Percentiles rank a stretch among this genome's conserved stretches.
These are phyloP conservation scores for Patagioenas fasciata DNA, from an alignment of 2,113 vertebrate genomes.

Conservation along the genomic window DNA sequence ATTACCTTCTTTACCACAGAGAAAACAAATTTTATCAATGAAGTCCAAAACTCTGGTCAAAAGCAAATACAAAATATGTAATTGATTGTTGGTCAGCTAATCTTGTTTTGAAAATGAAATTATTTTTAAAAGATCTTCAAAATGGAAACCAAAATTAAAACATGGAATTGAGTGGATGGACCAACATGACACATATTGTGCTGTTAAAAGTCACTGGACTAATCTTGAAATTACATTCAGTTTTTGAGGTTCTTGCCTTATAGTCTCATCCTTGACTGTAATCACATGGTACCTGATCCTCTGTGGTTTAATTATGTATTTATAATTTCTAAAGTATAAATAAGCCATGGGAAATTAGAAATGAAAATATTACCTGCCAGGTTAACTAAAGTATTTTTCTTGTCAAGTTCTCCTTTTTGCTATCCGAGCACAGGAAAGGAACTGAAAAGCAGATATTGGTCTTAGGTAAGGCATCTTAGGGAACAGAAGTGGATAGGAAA, in stretches of 20 bases:
- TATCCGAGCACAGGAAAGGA: not conserved
- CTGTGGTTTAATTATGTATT: not conserved
- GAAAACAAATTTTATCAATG: not conserved
- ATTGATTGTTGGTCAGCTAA: not conserved
- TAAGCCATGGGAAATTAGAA: not conserved
- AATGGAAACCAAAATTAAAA: not conserved
- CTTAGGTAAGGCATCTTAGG: not conserved
- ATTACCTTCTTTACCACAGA: not conserved
- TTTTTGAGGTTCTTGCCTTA: not conserved
- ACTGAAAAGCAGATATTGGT: not conserved
- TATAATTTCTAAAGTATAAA: not conserved
- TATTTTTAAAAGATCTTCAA: not conserved
- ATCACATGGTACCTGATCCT: not conserved
- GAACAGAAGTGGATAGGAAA: not conserved
- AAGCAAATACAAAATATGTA: not conserved
- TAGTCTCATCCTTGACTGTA: not conserved
- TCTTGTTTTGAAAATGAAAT: constrained; percentile 6
- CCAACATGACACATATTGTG: not conserved
- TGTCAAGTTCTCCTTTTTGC: not conserved
- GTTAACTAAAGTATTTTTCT: not conserved
- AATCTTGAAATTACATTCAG: not conserved
- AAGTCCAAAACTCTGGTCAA: not conserved
- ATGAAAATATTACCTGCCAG: not conserved
- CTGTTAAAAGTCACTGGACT: not conserved
- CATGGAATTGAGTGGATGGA: not conserved